Conservation (phyloP, 2,888 invertebrate species). For the Drepana falcataria region DNA sequence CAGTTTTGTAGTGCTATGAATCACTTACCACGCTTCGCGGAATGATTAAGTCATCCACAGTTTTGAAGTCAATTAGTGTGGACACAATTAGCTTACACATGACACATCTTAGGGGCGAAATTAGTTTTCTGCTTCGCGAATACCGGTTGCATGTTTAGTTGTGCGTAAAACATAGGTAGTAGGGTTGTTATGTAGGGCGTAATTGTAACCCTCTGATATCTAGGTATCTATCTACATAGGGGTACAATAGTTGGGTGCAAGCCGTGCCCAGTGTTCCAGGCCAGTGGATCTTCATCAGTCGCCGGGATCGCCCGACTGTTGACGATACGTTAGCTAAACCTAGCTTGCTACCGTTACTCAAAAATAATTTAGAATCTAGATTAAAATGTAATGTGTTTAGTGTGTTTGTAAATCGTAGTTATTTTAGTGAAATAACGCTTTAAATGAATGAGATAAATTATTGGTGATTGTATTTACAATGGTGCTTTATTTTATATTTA, state of each 20-base stretch:
- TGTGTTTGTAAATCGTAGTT: neutral
- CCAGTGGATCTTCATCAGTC: conserved; percentile 63
- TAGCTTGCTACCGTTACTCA: conserved; percentile 28
- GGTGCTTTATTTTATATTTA: too few relatives aligned
- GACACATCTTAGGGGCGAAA: neutral
- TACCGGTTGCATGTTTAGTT: neutral
- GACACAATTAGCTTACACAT: neutral
- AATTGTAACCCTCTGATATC: conserved; percentile 19
- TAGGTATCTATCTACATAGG: conserved; percentile 27
- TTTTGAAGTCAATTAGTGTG: conserved; percentile 14
- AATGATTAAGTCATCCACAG: conserved; percentile 6
- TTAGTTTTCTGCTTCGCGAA: neutral
- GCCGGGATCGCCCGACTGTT: conserved; percentile 45
- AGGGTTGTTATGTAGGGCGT: neutral
- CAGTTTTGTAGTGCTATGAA: conserved; percentile 33
- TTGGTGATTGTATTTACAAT: neutral
- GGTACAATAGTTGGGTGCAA: conserved; percentile 36
- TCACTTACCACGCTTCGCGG: conserved; percentile 35
- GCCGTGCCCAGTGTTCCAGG: conserved; percentile 71
- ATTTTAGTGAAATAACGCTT: neutral
- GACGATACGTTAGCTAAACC: conserved; percentile 22
- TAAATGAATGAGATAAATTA: conserved; percentile 5
- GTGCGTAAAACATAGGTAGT: neutral
- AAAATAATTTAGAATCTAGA: conserved; percentile 21
- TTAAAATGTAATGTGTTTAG: conserved; percentile 13